Evolutionary conservation across 1,140 invertebrate species (phyloP), one percentile per base, ranked within the genome.

Genomic region (Sweltsa coloradensis): DNA sequence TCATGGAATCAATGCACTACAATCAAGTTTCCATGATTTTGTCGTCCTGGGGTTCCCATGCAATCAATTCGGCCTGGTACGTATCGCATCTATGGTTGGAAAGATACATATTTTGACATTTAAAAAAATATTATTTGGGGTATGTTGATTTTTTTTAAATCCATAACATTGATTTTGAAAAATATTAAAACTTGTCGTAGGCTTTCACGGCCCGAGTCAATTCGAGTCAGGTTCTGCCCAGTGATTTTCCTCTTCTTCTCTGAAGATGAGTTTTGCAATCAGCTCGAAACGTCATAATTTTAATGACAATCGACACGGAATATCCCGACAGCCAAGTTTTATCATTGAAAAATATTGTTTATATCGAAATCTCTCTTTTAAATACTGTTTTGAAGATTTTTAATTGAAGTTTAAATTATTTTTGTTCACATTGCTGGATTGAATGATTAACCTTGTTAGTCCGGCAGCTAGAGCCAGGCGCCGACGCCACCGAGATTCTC

Each of bases 381-480:
- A n/a, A n/a, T n/a, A n/a, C n/a, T n/a, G n/a, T n/a, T n/a, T n/a
- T n/a, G n/a, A n/a, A n/a, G n/a, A n/a, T n/a, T n/a, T n/a, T n/a
- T n/a, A n/a, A n/a, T n/a, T n/a, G n/a, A n/a, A n/a, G n/a, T n/a
- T n/a, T 41, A 22, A 3, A 23, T 41, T 19, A 11, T 2, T 41
- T 41, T 23, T 1, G 14, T 6, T 3, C 21, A 7, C 14, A 7
- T 1, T 41, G 1, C 9, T 42, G n/a, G n/a, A 18, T 24, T 22
- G 1, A 1, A 42, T 22, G 27, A 29, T 11, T 16, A 24, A 26
- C 2, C 23, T 26, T 16, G 34, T 47, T 55, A n/a, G n/a, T n/a
- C n/a, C n/a, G n/a, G 22, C 55, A 69, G 66, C 70, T 72, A 70
- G 72, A 75, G 56, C 72, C 71, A 19, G 71, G 70, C 5, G 56